A percentile compares a stretch with the other conserved stretches of the same genome.
Conservation (phyloP, 2,888 invertebrate genomes). For the Cartodere bifasciata region DNA sequence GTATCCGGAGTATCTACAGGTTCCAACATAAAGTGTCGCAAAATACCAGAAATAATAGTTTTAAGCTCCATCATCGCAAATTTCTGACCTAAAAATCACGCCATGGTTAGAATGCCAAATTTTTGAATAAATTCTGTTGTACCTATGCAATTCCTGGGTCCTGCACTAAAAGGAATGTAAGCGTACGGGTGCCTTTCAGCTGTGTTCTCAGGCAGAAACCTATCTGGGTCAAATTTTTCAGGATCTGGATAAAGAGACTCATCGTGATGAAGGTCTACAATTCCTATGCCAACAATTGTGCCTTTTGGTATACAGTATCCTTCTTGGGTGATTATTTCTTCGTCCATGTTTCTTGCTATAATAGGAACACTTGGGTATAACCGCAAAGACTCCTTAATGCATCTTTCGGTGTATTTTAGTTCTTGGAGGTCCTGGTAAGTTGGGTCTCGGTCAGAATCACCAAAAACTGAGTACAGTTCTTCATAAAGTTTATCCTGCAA, state of each 20-base stretch:
- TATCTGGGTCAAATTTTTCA: too few relatives aligned
- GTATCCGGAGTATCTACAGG: conserved; percentile 2
- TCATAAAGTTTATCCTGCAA: conserved; percentile 1
- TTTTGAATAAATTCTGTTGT: background rate
- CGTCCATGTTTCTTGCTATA: conserved; percentile 31
- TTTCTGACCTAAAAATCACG: conserved; percentile 1
- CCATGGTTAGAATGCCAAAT: background rate
- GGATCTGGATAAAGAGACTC: background rate
- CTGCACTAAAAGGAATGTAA: too few relatives aligned
- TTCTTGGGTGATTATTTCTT: background rate
- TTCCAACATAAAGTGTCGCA: background rate
- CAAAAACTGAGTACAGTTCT: background rate
- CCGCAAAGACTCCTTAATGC: conserved; percentile 48
- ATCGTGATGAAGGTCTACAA: background rate
- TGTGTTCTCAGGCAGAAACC: too few relatives aligned
- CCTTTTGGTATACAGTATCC: conserved; percentile 1
- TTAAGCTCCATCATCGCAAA: conserved; percentile 3
- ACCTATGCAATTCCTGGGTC: too few relatives aligned
- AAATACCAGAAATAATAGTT: background rate
- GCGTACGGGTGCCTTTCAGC: too few relatives aligned
- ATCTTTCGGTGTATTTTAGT: conserved; percentile 48
- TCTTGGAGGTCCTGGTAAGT: conserved; percentile 42
- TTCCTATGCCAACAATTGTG: background rate
- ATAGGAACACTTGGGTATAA: conserved; percentile 48
- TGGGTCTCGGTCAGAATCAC: conserved; percentile 26